phyloP scores from a whole-genome alignment of 2,797 vertebrate genomes.

The Nannoperca australis region DNA sequence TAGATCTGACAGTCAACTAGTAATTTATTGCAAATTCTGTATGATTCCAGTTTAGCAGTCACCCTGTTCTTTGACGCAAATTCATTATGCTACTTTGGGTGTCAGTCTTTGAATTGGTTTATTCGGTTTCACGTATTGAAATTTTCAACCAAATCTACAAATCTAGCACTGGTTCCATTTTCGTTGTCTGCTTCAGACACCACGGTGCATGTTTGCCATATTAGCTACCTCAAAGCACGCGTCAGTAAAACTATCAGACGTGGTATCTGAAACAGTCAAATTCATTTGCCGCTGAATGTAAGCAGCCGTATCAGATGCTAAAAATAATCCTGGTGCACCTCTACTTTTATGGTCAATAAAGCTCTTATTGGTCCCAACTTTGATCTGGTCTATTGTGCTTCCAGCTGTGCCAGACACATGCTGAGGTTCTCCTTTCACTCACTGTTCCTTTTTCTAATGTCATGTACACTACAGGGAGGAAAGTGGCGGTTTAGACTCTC shows the following conservation, averaged over 20 bases:
- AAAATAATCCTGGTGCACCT: conserved; percentile 65
- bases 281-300: conserved; percentile 25
- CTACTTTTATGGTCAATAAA: conserved; percentile 64
- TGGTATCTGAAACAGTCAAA: conserved; percentile 53
- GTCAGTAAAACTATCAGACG: conserved; percentile 41
- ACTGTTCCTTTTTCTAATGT: conserved; percentile 53
- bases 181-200: conserved; percentile 39
- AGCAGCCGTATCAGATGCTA: conserved; percentile 18
- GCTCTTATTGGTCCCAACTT: conserved; percentile 64
- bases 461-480: conserved; percentile 71
- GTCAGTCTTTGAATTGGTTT: conserved; percentile 3
- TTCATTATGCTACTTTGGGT: not conserved
- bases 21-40: not conserved
- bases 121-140: not conserved
- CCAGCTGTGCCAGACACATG: conserved; percentile 64
- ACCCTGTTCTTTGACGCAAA: not conserved
- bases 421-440: conserved; percentile 64
- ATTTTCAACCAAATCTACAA: conserved; percentile 21
- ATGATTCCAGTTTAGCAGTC: not conserved
- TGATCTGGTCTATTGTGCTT: conserved; percentile 51
- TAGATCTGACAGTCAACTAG: conserved; percentile 3
- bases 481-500: conserved; percentile 89
- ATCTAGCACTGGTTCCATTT: conserved; percentile 36
- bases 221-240: conserved; percentile 31
- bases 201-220: conserved; percentile 22